Evolutionary conservation across 2,113 vertebrate genomes (phyloP), one percentile per base, ranked within the genome.

Genomic region (Onychostoma macrolepis): DNA sequence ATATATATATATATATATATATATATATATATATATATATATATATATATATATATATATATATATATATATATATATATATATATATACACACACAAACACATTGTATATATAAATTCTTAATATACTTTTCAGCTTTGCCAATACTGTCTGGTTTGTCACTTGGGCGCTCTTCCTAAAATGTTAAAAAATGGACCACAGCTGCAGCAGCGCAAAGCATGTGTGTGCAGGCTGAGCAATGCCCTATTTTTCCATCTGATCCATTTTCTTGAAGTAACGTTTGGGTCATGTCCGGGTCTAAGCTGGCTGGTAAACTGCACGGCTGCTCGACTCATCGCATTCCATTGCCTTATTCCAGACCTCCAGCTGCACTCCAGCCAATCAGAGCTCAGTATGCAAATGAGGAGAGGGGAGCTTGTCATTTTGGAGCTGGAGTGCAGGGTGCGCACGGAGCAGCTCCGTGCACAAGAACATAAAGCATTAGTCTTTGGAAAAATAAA

Each of bases 401-500:
- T 92, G 56, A 86, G 87, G 77, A 85, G 92, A 91, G 92, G 56
- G 91, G 87, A 75, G 67, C 65, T 85, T 81, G 91, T 88, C 86
- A 13, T 90, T 85, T 56, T 79, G 87, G 85, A 95, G 91, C 93
- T 93, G 95, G 95, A 94, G 94, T 94, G 83, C 95, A 95, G 93
- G 95, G 95, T 92, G 92, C 92, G 91, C 92, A 93, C 88, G 95
- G 95, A 94, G 95, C 63, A 87, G 71, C 26, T 67, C 61, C 21
- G 78, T 33, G 58, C 10, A 48, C 36, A 28, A 56, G 30, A 75
- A 78, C 53, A 87, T 50, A 83, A 71, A 9, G 43, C 38, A 69
- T 80, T 80, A 80, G 48, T 56, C 24, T 48, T 36, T 48, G 81
- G 80, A 88, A 88, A 83, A 89, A 78, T 78, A 90, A 82, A 88